phyloP scores from a whole-genome alignment of 2,797 vertebrate genomes.

The Sebastolobus alascanus region DNA sequence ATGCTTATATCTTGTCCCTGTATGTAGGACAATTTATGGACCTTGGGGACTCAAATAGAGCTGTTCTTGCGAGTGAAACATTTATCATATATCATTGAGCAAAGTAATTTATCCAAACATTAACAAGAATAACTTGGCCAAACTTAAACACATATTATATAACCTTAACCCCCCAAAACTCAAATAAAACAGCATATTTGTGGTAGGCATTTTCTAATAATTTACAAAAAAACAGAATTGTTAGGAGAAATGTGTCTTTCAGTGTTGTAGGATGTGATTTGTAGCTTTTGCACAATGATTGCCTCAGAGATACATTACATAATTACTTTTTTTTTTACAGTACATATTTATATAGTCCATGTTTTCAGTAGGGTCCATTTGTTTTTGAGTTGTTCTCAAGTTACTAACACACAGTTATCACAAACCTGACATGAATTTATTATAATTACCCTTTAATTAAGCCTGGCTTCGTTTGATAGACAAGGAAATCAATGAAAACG shows the following conservation, averaged over 20 bases:
- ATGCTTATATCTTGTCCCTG: neutral
- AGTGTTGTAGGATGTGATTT: neutral
- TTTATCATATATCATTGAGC: neutral
- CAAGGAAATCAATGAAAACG: constrained; percentile 10
- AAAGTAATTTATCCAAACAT: neutral
- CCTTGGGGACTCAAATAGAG: neutral
- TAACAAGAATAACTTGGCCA: neutral
- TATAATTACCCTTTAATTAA: constrained; percentile 11
- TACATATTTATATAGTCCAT: neutral
- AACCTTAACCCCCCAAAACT: neutral
- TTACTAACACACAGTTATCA: neutral
- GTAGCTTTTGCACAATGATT: neutral
- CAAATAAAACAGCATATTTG: neutral
- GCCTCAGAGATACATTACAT: neutral
- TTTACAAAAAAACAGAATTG: neutral
- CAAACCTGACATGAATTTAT: neutral
- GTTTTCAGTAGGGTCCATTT: constrained; percentile 1
- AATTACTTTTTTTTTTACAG: neutral
- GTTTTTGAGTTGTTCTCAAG: neutral
- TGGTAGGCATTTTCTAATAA: neutral
- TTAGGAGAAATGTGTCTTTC: neutral
- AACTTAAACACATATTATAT: neutral
- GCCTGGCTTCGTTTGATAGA: neutral
- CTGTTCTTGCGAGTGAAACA: neutral
- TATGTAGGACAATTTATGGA: neutral